Conservation (phyloP, 2,888 invertebrate genomes). For the Zhengitettix transpicula region DNA sequence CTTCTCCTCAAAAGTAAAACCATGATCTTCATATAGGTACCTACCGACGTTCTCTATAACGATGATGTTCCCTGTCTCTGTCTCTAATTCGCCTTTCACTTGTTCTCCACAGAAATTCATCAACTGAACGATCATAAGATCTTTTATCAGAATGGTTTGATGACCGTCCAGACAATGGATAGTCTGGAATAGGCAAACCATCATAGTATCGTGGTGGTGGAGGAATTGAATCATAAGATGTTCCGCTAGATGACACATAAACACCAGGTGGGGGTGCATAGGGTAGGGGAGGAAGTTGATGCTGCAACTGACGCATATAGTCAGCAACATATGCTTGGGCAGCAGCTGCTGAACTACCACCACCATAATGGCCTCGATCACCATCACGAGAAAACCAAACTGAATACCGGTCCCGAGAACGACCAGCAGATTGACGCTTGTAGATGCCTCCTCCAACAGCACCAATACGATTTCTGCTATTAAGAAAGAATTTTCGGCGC, state of each 20-base stretch:
- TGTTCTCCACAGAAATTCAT: constrained; percentile 75
- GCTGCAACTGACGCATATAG: constrained; percentile 78
- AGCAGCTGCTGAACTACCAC: constrained; percentile 43
- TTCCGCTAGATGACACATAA: constrained; percentile 29
- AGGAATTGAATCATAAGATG: constrained; percentile 41
- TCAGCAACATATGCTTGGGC: constrained; percentile 81
- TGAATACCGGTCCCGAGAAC: constrained; percentile 38
- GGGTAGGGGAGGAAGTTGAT: constrained; percentile 68
- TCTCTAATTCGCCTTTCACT: constrained; percentile 38
- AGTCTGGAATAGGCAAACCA: constrained; percentile 58
- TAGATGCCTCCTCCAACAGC: constrained; percentile 29
- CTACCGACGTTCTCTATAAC: constrained; percentile 8
- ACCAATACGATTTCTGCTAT: constrained; percentile 44
- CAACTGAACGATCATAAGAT: constrained; percentile 75
- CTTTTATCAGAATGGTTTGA: constrained; percentile 51
- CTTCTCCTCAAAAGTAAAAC: no score
- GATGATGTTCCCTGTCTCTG: constrained; percentile 23
- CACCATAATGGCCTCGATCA: constrained; percentile 29
- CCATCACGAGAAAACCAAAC: constrained; percentile 38
- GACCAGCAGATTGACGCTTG: constrained; percentile 36
- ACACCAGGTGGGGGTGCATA: constrained; percentile 54
- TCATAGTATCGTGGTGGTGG: constrained; percentile 75
- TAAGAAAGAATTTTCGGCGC: constrained; percentile 45
- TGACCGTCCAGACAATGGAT: constrained; percentile 34
- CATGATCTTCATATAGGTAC: not conserved